Percentiles rank a stretch among this genome's conserved stretches.
These are phyloP conservation scores for Drosophila rubida DNA, from an alignment of 2,888 invertebrate genomes.

Conservation along the genomic window DNA sequence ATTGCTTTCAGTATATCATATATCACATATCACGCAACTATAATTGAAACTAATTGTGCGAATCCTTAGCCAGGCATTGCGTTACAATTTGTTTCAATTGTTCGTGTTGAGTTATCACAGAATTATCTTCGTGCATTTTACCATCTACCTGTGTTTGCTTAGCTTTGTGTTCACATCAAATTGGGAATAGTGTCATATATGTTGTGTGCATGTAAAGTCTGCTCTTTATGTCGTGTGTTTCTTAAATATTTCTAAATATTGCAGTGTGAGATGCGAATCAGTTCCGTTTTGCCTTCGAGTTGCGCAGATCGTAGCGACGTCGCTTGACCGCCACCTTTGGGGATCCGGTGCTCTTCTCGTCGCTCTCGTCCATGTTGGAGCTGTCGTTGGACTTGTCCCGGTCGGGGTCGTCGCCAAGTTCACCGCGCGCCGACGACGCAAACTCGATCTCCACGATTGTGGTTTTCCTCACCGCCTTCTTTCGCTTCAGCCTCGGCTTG, in stretches of 20 bases:
- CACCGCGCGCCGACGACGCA: too few relatives aligned
- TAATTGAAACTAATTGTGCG: too few relatives aligned
- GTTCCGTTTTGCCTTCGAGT: slow-evolving; percentile 33
- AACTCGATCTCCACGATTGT: not conserved
- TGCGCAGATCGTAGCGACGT: slow-evolving; percentile 59
- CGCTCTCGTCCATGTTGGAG: not conserved
- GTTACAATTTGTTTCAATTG: too few relatives aligned
- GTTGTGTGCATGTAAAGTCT: too few relatives aligned
- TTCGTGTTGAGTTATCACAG: too few relatives aligned
- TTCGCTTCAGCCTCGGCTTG: slow-evolving; percentile 3
- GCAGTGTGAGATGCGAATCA: not conserved
- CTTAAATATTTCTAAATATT: slow-evolving; percentile 19
- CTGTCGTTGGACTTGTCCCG: not conserved
- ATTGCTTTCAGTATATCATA: too few relatives aligned
- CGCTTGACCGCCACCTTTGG: slow-evolving; percentile 11
- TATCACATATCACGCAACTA: too few relatives aligned
- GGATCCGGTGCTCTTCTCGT: slow-evolving; percentile 11
- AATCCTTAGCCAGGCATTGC: too few relatives aligned
- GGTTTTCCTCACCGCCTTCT: not conserved
- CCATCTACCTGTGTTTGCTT: too few relatives aligned
- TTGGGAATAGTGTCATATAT: too few relatives aligned
- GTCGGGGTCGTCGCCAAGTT: not conserved
- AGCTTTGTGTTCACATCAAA: too few relatives aligned
- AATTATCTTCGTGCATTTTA: too few relatives aligned
- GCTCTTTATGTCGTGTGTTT: not conserved